These are phyloP conservation scores for Nomada goodeniana DNA, from an alignment of 2,888 invertebrate genomes.

Conservation along the genomic window DNA sequence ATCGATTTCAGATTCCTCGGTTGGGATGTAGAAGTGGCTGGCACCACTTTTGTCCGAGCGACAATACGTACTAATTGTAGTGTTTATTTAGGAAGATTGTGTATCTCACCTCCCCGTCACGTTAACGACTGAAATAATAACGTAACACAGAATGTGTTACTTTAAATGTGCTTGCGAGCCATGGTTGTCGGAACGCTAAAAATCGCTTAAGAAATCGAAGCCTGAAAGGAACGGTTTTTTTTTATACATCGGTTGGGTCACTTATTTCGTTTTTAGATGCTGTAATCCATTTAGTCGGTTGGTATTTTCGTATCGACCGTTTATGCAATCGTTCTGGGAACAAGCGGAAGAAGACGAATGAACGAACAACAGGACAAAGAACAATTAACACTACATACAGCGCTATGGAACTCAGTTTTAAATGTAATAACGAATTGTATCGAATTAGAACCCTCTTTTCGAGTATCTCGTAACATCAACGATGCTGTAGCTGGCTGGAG, in stretches of 20 bases:
- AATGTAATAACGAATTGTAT: slow-evolving; percentile 33
- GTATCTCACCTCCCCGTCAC: slow-evolving; percentile 51
- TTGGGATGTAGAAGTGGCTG: slow-evolving; percentile 67
- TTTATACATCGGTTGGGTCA: slow-evolving; percentile 10
- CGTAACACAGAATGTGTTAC: slow-evolving; percentile 2
- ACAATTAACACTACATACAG: slow-evolving; percentile 43
- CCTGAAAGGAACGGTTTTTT: slow-evolving; percentile 26
- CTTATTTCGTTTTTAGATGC: slow-evolving; percentile 5
- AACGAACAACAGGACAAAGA: slow-evolving; percentile 43
- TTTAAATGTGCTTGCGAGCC: background rate
- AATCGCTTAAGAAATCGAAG: slow-evolving; percentile 18
- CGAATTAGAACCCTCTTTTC: slow-evolving; percentile 27
- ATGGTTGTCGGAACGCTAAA: background rate
- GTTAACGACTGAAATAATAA: slow-evolving; percentile 15
- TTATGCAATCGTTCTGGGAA: slow-evolving; percentile 10
- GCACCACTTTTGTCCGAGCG: slow-evolving; percentile 64
- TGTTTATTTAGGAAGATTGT: slow-evolving; percentile 31
- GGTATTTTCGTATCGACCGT: slow-evolving; percentile 13
- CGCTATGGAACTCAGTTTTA: slow-evolving; percentile 48
- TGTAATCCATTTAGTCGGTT: slow-evolving; percentile 2
- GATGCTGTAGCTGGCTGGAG: background rate
- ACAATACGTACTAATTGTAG: slow-evolving; percentile 49
- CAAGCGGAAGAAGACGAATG: background rate
- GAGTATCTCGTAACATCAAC: slow-evolving; percentile 26
- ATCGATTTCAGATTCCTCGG: slow-evolving; percentile 51